Evolutionary conservation across 2,797 vertebrate genomes (phyloP), one percentile per base, ranked within the genome.

Genomic region (Tinamus major): DNA sequence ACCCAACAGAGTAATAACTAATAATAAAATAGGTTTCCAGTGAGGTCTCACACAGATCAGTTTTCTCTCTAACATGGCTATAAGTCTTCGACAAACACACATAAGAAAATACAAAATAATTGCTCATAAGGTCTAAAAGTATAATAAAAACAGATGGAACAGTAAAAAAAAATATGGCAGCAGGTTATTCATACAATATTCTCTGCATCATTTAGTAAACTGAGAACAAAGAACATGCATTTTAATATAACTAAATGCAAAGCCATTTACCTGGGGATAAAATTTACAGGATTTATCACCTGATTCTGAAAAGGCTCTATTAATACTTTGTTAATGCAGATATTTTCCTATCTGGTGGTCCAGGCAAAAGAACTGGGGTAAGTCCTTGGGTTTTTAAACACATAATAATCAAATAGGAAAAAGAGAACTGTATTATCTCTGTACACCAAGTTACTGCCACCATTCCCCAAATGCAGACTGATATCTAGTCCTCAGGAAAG

Each of bases 1-100:
- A 90, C 62, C 64, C 62, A 92, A 41, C 44, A 91, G 44, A 62
- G 14, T 90, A 84, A 91, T 91, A 92, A 86, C 61, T 53, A 68
- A 29, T 63, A 69, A 87, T 88, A 74, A 80, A 79, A 26, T 61
- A 5, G 64, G 13, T 51, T 93, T 91, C 56, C 44, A 77, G 35
- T 39, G 64, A 84, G 41, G 11, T 74, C 65, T 89, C 63, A 24
- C 62, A 51, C 7, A 69, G 67, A 63, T 37, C 42, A 61, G 17
- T 70, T 79, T 79, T 91, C 89, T 61, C n/a, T 64, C 58, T n/a
- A 63, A 24, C 76, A 39, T 13, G 69, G 63, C 42, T 41, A 63
- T 65, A 79, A 91, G 94, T 89, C 61, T 64, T 62, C 77, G 37
- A 41, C 44, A 55, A 91, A 91, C 51, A 3, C 33, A 56, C 26